Percentiles rank a stretch among this genome's conserved stretches.
These are phyloP conservation scores for Nomia melanderi DNA, from an alignment of 1,140 invertebrate genomes.

Conservation along the genomic window DNA sequence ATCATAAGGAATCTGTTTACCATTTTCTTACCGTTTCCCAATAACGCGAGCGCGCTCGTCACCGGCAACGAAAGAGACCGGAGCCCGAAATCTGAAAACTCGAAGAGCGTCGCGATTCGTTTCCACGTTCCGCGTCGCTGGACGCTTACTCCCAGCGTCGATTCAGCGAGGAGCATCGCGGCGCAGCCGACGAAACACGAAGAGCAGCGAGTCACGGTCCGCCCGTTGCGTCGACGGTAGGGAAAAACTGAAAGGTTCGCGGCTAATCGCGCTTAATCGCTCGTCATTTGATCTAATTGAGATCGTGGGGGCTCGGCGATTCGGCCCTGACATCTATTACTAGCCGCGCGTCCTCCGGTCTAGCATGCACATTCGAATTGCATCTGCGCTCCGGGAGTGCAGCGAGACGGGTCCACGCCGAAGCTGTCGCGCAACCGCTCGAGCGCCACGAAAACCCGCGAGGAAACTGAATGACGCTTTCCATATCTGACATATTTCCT, in stretches of 20 bases:
- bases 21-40: too few species aligned
- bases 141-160: background rate
- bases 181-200: background rate
- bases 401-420: slow-evolving; percentile 8
- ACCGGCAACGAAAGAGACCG: too few species aligned
- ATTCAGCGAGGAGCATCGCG: background rate
- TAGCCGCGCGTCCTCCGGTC: slow-evolving; percentile 52
- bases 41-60: too few species aligned
- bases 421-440: too few species aligned
- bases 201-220: background rate
- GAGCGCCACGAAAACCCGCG: too few species aligned
- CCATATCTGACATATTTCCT: too few species aligned
- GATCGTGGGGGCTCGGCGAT: slow-evolving; percentile 63
- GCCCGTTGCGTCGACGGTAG: too few species aligned
- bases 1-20: too few species aligned
- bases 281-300: slow-evolving; percentile 76
- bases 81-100: too few species aligned
- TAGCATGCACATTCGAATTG: too few species aligned
- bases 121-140: background rate
- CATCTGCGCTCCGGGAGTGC: slow-evolving; percentile 25
- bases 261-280: slow-evolving; percentile 71
- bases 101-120: too few species aligned
- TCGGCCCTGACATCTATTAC: slow-evolving; percentile 79
- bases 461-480: too few species aligned
- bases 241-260: slow-evolving; percentile 56